phyloP scores from a whole-genome alignment of 2,888 invertebrate genomes.

The Cosmopolites sordidus region DNA sequence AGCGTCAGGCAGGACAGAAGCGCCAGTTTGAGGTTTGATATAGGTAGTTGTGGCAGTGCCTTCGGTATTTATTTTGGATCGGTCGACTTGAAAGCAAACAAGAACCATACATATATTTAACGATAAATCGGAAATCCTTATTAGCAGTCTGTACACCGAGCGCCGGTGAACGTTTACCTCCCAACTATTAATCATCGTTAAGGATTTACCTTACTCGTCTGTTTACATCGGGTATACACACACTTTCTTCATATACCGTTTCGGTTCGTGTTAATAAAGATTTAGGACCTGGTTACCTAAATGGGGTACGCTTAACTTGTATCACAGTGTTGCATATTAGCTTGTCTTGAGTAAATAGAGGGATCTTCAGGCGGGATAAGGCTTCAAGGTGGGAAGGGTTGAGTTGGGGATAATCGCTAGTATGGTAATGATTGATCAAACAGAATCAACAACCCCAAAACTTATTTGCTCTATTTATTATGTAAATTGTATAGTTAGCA shows the following conservation, averaged over 20 bases:
- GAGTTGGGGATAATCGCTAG: too few relatives aligned
- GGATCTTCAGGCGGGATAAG: too few relatives aligned
- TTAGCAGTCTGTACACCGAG: conserved; percentile 10
- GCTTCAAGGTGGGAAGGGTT: too few relatives aligned
- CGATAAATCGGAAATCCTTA: conserved; percentile 12
- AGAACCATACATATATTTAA: conserved; percentile 11
- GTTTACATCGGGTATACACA: conserved; percentile 13
- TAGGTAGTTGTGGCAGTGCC: background rate
- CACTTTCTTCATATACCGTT: conserved; percentile 4
- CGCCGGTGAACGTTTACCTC: conserved; percentile 8
- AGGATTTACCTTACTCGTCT: conserved; percentile 11
- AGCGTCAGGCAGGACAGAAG: background rate
- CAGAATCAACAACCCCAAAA: too few relatives aligned
- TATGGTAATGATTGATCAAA: too few relatives aligned
- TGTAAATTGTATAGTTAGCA: too few relatives aligned
- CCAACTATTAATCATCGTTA: conserved; percentile 15
- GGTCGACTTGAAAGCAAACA: conserved; percentile 8
- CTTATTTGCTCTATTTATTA: too few relatives aligned
- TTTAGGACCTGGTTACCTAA: background rate
- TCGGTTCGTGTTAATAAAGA: conserved; percentile 10
- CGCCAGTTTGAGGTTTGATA: background rate
- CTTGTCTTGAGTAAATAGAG: too few relatives aligned
- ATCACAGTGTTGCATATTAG: background rate
- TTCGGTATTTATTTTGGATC: conserved; percentile 11
- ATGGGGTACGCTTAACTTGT: background rate